A percentile compares a stretch with the other conserved stretches of the same genome.
These are phyloP conservation scores for Thereva nobilitata DNA, from an alignment of 2,888 invertebrate species.

Conservation along the genomic window DNA sequence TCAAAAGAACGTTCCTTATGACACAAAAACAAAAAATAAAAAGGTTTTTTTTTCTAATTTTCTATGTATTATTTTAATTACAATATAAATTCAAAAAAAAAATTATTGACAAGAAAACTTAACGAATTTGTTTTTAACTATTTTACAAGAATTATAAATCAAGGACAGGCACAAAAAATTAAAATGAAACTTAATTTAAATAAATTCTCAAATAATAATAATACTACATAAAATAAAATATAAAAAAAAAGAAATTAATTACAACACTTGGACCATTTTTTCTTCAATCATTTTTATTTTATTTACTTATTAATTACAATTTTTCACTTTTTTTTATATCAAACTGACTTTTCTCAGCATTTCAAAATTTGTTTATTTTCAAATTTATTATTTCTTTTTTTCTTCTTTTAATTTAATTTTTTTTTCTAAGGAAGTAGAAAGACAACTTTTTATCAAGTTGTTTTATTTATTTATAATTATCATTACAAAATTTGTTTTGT, in stretches of 20 bases:
- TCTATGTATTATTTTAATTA: too few relatives aligned
- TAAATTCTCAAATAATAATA: background rate
- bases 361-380: too few relatives aligned
- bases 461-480: conserved; percentile 29
- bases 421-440: conserved; percentile 34
- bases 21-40: too few relatives aligned
- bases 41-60: too few relatives aligned
- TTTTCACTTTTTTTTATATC: background rate
- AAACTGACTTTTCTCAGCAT: too few relatives aligned
- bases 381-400: conserved; percentile 16
- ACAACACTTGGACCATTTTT: conserved; percentile 9
- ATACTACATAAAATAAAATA: conserved; percentile 16
- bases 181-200: conserved; percentile 16
- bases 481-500: conserved; percentile 15
- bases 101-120: conserved; percentile 33
- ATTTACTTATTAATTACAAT: conserved; percentile 35
- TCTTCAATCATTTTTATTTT: conserved; percentile 18
- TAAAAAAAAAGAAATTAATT: conserved; percentile 8
- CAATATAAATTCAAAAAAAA: background rate
- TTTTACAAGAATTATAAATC: conserved; percentile 15
- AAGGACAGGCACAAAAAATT: conserved; percentile 18
- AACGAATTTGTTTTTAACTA: conserved; percentile 19
- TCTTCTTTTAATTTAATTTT: conserved; percentile 14
- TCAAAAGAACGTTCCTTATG: too few relatives aligned
- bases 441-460: conserved; percentile 29